Conservation (phyloP, 2,113 vertebrate genomes). For the Melanocharis versteri region DNA sequence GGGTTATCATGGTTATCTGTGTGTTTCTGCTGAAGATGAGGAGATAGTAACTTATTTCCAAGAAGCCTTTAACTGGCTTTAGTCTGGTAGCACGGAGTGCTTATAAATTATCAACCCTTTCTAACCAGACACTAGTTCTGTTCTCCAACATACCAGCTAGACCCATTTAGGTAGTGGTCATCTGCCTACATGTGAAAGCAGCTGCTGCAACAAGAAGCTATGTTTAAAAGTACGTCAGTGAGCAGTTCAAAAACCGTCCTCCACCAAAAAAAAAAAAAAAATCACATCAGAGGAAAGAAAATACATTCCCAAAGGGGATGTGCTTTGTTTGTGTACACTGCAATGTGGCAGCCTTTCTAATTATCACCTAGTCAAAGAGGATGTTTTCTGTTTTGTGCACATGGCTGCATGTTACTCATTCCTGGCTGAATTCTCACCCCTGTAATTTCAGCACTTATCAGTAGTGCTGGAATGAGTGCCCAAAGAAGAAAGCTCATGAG, state of each 20-base stretch:
- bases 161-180: not conserved
- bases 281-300: not conserved
- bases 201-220: not conserved
- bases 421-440: not conserved
- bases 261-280: not conserved
- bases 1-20: not conserved
- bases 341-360: not conserved
- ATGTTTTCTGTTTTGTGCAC: not conserved
- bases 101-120: not conserved
- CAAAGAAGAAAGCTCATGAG: not conserved
- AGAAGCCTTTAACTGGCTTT: not conserved
- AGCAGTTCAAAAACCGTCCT: not conserved
- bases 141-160: not conserved
- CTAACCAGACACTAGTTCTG: not conserved
- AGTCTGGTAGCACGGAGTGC: accelerated
- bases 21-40: not conserved
- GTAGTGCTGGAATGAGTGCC: not conserved
- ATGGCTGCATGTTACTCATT: not conserved
- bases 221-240: not conserved
- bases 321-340: not conserved
- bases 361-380: slow-evolving; percentile 9
- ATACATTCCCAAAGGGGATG: not conserved
- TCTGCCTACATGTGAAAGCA: not conserved
- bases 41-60: not conserved
- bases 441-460: not conserved